Base-by-base conservation (phyloP, 1,140 invertebrate genomes). In the Aethina tumida region DNA sequence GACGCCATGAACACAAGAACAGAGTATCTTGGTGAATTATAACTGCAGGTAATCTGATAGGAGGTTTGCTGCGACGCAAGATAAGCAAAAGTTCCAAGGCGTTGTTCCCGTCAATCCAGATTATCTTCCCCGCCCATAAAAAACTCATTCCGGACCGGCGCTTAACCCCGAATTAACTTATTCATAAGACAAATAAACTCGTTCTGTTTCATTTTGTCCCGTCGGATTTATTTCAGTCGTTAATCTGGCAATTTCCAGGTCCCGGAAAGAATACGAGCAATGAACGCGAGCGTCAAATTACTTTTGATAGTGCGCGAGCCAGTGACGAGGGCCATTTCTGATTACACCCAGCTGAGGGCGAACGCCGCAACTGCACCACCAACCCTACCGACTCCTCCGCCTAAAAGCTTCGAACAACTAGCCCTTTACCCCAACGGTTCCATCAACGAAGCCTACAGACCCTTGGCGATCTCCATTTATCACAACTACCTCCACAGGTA, bases 271-370 rank as follows among this genome's bases (percentile, higher is more conserved):
- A 88, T 98, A 14, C 74, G 79, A 45, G 81, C 85, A 13, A 96
- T 97, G 91, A 96, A 97, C 60, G 77, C 82, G 2, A 84, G 84
- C 55, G 81, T 94, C 21, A 91, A 93, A 56, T 67, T 99, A 17
- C 71, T 99, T 25, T 68, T 98, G 35, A 96, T 99, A 45, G 90
- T 98, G 0, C 73, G 94, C 0, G 92, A 98, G 60, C 95, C 95
- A 0, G 92, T 98, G 27, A 86, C 83, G 14, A 67, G 95, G 38
- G 91, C 94, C 30, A 92, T 98, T 53, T 97, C 93, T 2, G 94
- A 97, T 67, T 97, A 95, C 62, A 87, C 91, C 0, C 94, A 97
- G 55, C 60, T 87, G 39, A 68, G 80, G 24, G 84, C 78, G 40
- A 79, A 84, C 53, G 78, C 81, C 4, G 76, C 82, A 7, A 77